These are phyloP conservation scores for Panorpa germanica DNA, from an alignment of 2,888 invertebrate genomes.

Conservation along the genomic window DNA sequence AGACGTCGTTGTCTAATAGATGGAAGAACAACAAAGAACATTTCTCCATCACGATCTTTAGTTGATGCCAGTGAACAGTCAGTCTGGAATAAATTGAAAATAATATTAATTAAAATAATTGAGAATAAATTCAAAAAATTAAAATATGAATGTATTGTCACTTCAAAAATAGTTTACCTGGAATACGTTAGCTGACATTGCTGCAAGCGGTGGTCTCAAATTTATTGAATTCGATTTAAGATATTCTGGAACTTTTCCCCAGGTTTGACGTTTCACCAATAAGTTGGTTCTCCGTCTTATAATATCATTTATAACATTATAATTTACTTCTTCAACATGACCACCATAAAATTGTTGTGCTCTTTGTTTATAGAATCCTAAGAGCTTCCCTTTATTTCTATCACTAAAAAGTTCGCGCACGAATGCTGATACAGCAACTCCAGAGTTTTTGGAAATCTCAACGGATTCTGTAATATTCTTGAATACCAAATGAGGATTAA, in stretches of 20 bases:
- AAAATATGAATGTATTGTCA: conserved; percentile 4
- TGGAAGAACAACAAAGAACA: conserved; percentile 71
- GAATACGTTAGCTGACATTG: conserved; percentile 65
- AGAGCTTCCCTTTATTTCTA: conserved; percentile 54
- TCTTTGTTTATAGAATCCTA: conserved; percentile 76
- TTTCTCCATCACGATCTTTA: conserved; percentile 63
- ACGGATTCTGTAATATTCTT: conserved; percentile 73
- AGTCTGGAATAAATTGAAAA: conserved; percentile 35
- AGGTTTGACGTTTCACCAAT: conserved; percentile 57
- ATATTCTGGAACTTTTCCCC: conserved; percentile 57
- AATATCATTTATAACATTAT: conserved; percentile 63
- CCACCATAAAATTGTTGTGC: conserved; percentile 77
- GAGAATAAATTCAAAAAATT: background rate
- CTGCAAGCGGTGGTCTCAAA: conserved; percentile 58
- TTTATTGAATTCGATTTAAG: conserved; percentile 51
- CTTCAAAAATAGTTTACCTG: conserved; percentile 29
- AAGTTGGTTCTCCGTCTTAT: conserved; percentile 66
- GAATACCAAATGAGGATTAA: conserved; percentile 74
- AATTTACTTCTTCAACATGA: conserved; percentile 69
- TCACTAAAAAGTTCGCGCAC: conserved; percentile 71
- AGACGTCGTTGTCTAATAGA: conserved; percentile 60
- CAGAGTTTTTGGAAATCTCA: conserved; percentile 42
- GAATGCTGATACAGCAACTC: conserved; percentile 62
- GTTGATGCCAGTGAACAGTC: conserved; percentile 58
- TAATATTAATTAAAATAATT: conserved; percentile 3